A percentile compares a stretch with the other conserved stretches of the same genome.
These are phyloP conservation scores for Leptoclinus maculatus DNA, from an alignment of 2,797 vertebrate species.

Conservation along the genomic window DNA sequence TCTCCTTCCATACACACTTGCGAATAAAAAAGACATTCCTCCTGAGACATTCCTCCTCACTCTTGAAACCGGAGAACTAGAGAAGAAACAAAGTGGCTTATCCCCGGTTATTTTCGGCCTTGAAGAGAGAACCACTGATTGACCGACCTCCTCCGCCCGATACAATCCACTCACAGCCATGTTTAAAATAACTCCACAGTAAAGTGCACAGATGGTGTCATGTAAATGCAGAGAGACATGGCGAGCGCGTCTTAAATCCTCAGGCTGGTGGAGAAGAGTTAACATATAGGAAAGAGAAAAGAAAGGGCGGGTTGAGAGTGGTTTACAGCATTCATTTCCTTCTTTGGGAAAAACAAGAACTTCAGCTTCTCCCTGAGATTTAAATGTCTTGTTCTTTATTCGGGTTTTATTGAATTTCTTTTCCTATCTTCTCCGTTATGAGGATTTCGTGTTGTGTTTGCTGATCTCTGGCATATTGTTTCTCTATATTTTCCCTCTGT, in stretches of 20 bases:
- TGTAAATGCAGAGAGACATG: neutral
- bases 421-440: neutral
- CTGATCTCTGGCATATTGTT: constrained; percentile 19
- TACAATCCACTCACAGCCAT: constrained; percentile 2
- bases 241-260: neutral
- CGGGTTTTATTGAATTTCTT: neutral
- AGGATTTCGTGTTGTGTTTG: neutral
- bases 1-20: neutral
- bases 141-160: constrained; percentile 15
- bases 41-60: neutral
- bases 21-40: neutral
- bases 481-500: constrained; percentile 13
- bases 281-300: constrained; percentile 40
- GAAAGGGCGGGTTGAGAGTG: neutral
- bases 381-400: constrained; percentile 12
- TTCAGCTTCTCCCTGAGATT: neutral
- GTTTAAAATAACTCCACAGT: constrained; percentile 39
- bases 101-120: constrained; percentile 46
- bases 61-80: neutral
- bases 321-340: constrained; percentile 70
- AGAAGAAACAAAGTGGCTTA: constrained; percentile 15
- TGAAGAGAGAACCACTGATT: constrained; percentile 14
- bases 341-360: constrained; percentile 39
- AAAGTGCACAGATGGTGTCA: neutral
- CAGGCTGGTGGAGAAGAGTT: constrained; percentile 7